phyloP scores from a whole-genome alignment of 2,888 invertebrate species.

The Drosophila meridiana region DNA sequence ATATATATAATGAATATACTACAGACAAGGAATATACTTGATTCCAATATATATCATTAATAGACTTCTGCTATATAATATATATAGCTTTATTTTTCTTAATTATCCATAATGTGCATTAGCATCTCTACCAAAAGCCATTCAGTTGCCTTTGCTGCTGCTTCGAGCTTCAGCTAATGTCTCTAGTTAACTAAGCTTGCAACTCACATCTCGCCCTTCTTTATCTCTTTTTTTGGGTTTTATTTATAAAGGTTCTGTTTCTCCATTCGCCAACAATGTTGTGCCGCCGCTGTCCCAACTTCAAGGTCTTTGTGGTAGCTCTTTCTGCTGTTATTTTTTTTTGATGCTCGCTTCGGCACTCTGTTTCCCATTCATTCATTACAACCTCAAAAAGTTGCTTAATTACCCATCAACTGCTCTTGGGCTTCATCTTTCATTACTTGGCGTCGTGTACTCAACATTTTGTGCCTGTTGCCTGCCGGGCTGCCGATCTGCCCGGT shows the following conservation, averaged over 20 bases:
- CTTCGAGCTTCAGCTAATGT: too few species aligned
- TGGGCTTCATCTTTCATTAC: conserved; percentile 39
- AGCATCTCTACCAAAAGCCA: background rate
- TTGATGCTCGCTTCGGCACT: conserved; percentile 3
- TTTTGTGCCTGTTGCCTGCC: background rate
- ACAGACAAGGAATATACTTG: too few species aligned
- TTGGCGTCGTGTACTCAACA: conserved; percentile 18
- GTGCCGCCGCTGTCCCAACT: conserved; percentile 7
- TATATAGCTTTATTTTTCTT: background rate
- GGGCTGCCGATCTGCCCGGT: conserved; percentile 40
- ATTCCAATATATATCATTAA: too few species aligned
- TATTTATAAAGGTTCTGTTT: conserved; percentile 9
- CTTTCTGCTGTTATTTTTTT: background rate
- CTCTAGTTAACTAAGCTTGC: background rate
- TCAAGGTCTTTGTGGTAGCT: conserved; percentile 28
- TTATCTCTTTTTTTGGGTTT: background rate
- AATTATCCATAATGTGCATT: background rate
- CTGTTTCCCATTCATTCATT: conserved; percentile 20
- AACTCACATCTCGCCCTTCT: background rate
- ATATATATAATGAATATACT: background rate
- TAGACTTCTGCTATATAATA: background rate
- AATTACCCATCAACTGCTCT: conserved; percentile 50
- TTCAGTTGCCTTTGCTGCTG: background rate
- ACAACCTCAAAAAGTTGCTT: conserved; percentile 31
- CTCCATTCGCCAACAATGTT: background rate